phyloP scores from a whole-genome alignment of 2,888 invertebrate genomes.

The Teleogryllus oceanicus region DNA sequence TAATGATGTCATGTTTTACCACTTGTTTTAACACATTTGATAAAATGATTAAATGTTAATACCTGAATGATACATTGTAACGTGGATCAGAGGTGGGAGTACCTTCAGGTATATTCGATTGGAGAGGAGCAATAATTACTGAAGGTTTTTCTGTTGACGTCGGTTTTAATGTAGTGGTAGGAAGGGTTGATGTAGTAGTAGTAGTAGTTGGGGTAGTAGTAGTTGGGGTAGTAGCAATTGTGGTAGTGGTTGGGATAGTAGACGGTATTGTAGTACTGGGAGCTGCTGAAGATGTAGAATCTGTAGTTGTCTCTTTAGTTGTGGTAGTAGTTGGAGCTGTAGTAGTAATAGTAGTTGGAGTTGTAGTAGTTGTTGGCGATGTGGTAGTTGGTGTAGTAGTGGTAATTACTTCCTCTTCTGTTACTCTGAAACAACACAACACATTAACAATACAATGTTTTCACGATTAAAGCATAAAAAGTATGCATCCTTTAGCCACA shows the following conservation, averaged over 20 bases:
- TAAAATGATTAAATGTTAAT: not conserved
- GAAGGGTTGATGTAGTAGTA: not conserved
- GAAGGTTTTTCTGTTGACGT: not conserved
- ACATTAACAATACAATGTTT: too few species aligned
- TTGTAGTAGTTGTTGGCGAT: not conserved
- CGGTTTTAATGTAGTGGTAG: not conserved
- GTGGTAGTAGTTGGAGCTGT: not conserved
- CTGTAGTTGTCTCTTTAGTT: not conserved
- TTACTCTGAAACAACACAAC: not conserved
- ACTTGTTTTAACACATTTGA: too few species aligned
- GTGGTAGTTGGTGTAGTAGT: conserved; percentile 19
- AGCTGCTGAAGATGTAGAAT: conserved; percentile 4
- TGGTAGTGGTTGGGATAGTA: not conserved
- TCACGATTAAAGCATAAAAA: too few species aligned
- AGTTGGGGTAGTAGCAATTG: not conserved
- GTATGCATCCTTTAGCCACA: too few species aligned
- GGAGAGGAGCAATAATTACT: not conserved
- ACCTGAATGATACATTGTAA: conserved; percentile 34
- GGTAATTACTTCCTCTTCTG: conserved; percentile 5
- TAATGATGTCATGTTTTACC: too few species aligned
- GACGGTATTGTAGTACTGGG: not conserved
- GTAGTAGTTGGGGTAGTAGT: conserved; percentile 18
- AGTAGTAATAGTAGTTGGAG: not conserved
- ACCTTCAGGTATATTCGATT: conserved; percentile 1
- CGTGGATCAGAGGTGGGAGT: conserved; percentile 26